phyloP scores from a whole-genome alignment of 2,888 invertebrate genomes.

The Patella pellucida region DNA sequence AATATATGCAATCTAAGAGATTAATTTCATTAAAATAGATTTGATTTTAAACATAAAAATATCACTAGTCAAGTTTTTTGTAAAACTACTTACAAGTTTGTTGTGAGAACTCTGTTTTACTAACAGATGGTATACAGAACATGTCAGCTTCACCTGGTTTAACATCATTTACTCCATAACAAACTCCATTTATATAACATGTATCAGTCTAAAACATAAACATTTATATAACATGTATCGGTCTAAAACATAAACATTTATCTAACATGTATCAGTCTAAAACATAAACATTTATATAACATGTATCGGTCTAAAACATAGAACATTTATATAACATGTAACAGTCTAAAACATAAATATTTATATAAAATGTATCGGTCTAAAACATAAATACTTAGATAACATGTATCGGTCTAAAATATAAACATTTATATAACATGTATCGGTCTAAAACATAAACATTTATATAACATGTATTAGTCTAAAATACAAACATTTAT shows the following conservation, averaged over 20 bases:
- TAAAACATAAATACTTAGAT: constrained; percentile 34
- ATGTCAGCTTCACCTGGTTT: constrained; percentile 31
- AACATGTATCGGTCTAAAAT: constrained; percentile 43
- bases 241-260: constrained; percentile 13
- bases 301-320: constrained; percentile 39
- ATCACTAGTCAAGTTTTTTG: no score
- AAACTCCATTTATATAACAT: constrained; percentile 49
- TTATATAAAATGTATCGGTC: not conserved
- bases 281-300: constrained; percentile 38
- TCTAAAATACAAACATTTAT: constrained; percentile 29
- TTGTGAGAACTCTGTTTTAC: constrained; percentile 38
- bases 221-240: not conserved
- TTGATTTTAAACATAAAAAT: no score
- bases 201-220: constrained; percentile 36
- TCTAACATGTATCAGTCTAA: not conserved
- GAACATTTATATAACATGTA: constrained; percentile 8
- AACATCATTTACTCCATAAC: constrained; percentile 33
- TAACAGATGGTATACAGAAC: constrained; percentile 42
- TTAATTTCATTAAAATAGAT: no score
- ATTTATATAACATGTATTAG: not conserved
- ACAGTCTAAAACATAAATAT: not conserved
- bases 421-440: not conserved
- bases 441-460: not conserved
- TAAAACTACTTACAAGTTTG: constrained; percentile 24
- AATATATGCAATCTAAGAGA: no score